Base-by-base conservation (phyloP, 2,888 invertebrate genomes). In the Xanthia icteritia region DNA sequence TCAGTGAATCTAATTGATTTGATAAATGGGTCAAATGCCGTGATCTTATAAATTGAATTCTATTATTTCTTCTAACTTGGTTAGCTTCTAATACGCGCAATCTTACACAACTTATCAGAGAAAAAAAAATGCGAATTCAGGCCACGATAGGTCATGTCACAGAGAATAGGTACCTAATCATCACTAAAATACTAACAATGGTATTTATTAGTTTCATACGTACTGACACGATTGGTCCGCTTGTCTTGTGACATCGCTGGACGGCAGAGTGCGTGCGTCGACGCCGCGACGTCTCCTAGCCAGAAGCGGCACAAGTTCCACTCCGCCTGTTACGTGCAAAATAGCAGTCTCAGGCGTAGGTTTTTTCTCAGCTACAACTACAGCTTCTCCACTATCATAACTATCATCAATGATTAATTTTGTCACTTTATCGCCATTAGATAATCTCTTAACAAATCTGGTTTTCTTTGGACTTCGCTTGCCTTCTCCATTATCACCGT, bases 251-350 rank as follows among this genome's bases (percentile, higher is more conserved):
- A 96, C 95, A 85, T 96, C 96, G 88, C 96, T 96, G 36, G 96
- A 96, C 0, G 92, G 96, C 77, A 96, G 88, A 48, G 96, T 96
- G 68, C 96, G 93, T 5, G 96, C 95, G n/a, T 96, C 96, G 8
- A 95, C 93, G 8, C 95, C 93, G 9, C 95, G 93, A 79, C 98
- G 96, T 86, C 98, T 97, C 83, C 97, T 97, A 39, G 98, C 98
- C 84, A 98, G 93, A 70, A 98, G 94, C 4, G 98, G 98, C 75
- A 98, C 98, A 90, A 98, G 95, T 94, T 98, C 98, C 70, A 98
- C 97, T 39, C 98, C 98, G 36, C 97, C 97, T 2, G 97, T 97
- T 81, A 97, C 90, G 80, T 94, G 92, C 36, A 96, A 85, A 73
- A 97, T 95, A 31, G 93, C 89, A 20, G 92, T 91, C 81, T 96